Evolutionary conservation across 2,888 invertebrate species (phyloP).

Genomic region (Mellilla xanthometata): DNA sequence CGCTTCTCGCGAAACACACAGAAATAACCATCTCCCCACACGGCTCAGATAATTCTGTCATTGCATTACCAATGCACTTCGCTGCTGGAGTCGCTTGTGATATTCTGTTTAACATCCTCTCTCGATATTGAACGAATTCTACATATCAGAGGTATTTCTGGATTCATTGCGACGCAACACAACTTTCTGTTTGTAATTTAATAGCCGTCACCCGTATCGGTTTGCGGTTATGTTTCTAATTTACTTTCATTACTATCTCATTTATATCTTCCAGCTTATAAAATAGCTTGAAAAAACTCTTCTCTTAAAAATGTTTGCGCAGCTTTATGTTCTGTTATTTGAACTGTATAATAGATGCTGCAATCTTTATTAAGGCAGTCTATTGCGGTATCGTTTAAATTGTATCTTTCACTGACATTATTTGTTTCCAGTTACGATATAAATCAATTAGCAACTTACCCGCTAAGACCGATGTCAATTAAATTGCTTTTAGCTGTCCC

Average conservation of each 20-base stretch:
- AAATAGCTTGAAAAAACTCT: too few relatives aligned
- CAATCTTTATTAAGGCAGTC: too few relatives aligned
- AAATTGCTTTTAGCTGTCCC: constrained; percentile 1
- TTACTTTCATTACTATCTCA: constrained; percentile 57
- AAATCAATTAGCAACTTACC: constrained; percentile 4
- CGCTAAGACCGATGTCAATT: constrained; percentile 4
- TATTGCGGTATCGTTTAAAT: not conserved
- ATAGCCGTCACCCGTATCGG: constrained; percentile 56
- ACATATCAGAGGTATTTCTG: constrained; percentile 50
- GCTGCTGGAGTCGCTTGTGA: constrained; percentile 65
- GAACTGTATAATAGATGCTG: too few relatives aligned
- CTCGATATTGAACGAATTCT: constrained; percentile 48
- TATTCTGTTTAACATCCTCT: constrained; percentile 51
- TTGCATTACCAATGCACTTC: constrained; percentile 68
- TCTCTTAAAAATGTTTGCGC: too few relatives aligned
- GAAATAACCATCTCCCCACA: constrained; percentile 70
- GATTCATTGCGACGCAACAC: constrained; percentile 42
- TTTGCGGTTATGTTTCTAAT: constrained; percentile 58
- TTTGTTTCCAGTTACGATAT: not conserved
- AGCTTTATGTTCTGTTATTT: too few relatives aligned
- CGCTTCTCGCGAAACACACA: constrained; percentile 71
- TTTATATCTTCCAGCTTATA: constrained; percentile 16
- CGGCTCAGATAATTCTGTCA: constrained; percentile 69
- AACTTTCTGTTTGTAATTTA: constrained; percentile 70
- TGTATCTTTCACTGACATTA: not conserved